Evolutionary conservation across 2,113 vertebrate species (phyloP).

Genomic region (Alethe diademata): DNA sequence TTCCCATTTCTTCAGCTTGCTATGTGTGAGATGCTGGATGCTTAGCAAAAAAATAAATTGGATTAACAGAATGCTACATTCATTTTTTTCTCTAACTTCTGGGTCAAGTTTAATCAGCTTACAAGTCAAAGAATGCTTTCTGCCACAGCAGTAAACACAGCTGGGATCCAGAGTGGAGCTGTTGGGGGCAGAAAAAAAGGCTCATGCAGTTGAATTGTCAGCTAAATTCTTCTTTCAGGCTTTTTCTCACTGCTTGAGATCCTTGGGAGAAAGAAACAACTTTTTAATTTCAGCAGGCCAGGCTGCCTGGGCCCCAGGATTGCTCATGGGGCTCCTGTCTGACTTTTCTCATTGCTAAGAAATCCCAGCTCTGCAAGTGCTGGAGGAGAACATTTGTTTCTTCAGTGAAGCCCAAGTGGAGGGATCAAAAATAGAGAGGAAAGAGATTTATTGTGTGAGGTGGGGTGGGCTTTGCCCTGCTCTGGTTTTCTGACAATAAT

Average conservation of each 20-base stretch:
- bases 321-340: neutral
- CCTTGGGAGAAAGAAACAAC: neutral
- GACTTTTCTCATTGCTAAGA: neutral
- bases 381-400: conserved; percentile 21
- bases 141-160: neutral
- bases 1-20: neutral
- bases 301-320: neutral
- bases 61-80: neutral
- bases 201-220: neutral
- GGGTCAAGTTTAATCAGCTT: conserved; percentile 42
- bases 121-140: conserved; percentile 15
- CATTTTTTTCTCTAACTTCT: neutral
- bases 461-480: neutral
- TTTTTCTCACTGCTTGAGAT: neutral
- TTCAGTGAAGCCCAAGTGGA: neutral
- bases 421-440: neutral
- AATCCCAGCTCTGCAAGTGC: neutral
- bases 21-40: neutral
- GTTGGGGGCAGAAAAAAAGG: neutral
- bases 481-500: neutral
- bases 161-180: neutral
- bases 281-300: neutral
- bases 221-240: neutral
- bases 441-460: neutral
- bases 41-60: neutral